Evolutionary conservation across 2,888 invertebrate species (phyloP), one percentile per base, ranked within the genome.

Genomic region (Penaeus monodon): DNA sequence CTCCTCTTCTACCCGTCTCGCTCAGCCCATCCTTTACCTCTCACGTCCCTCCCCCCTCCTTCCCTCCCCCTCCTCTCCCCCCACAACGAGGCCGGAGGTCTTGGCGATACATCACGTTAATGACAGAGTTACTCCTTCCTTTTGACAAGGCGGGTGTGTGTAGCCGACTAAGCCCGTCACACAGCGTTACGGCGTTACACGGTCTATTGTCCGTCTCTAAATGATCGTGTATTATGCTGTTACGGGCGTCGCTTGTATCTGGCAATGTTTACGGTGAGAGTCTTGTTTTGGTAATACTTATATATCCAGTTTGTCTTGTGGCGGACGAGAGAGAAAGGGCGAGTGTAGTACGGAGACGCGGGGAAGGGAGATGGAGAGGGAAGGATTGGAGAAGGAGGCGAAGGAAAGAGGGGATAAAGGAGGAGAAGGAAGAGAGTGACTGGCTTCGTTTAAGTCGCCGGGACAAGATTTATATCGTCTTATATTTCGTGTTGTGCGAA

Each of bases 41-140:
- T 70, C 20, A 70, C 70, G 70, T 33, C 70, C n/a, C 70, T 33
- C n/a, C 70, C 70, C 1, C 70, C 14, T n/a, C 14, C 17, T 3
- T 17, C 4, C 57, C 17, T 3, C 57, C 57, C 49, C 49, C 14
- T 7, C 49, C 49, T 49, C 49, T 2, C 49, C 57, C 57, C 57
- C 57, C 57, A 57, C 57, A 17, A 57, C 57, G 57, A 57, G 57
- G 57, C 57, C 57, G 57, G 57, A 57, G 57, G 57, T 57, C 57
- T 57, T 57, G 66, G 65, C 38, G 29, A 80, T 80, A 65, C 80
- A 80, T 80, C 80, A 80, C 33, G 29, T n/a, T 65, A 80, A 80
- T 80, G 80, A 80, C 80, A 80, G 66, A 80, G 64, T 65, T 38
- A 65, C 80, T 80, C 80, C 80, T 38, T 80, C 64, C 65, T 80